A percentile compares a stretch with the other conserved stretches of the same genome.
phyloP scores from a whole-genome alignment of 2,797 vertebrate species.

The Petrocephalus schoutedeni region DNA sequence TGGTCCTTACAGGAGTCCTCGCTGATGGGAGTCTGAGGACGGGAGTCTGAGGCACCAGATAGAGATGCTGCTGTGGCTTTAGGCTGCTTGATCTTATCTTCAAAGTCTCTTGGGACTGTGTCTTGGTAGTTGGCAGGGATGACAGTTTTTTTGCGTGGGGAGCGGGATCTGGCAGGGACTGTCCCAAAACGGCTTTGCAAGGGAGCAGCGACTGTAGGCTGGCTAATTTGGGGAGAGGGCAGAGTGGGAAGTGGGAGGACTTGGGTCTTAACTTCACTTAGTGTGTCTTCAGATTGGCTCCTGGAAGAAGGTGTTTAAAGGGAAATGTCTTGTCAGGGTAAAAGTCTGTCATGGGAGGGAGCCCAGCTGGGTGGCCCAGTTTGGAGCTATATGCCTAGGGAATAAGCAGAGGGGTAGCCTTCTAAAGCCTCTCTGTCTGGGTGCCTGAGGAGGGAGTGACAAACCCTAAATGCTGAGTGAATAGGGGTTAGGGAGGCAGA shows the following conservation, averaged over 20 bases:
- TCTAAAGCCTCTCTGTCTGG: not conserved
- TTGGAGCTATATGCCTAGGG: not conserved
- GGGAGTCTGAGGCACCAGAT: slow-evolving; percentile 59
- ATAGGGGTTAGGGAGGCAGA: not conserved
- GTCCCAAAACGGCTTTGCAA: slow-evolving; percentile 36
- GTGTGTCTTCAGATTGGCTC: slow-evolving; percentile 44
- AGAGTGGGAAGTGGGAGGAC: slow-evolving; percentile 44
- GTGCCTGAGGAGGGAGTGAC: not conserved
- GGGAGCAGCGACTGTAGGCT: slow-evolving; percentile 25
- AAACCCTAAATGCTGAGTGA: not conserved
- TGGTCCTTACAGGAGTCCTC: slow-evolving; percentile 59
- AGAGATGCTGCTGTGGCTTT: slow-evolving; percentile 61
- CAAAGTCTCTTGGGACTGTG: slow-evolving; percentile 52
- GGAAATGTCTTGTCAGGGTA: slow-evolving; percentile 20
- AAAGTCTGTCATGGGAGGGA: not conserved
- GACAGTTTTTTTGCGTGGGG: slow-evolving; percentile 60
- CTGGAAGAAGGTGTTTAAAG: slow-evolving; percentile 26
- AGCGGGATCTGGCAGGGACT: slow-evolving; percentile 51
- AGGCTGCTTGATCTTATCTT: slow-evolving; percentile 63
- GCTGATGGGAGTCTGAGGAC: slow-evolving; percentile 63
- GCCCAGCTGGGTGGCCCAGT: not conserved
- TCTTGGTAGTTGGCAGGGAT: slow-evolving; percentile 52
- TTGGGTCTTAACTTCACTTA: slow-evolving; percentile 34
- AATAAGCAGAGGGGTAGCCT: not conserved
- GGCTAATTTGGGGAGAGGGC: slow-evolving; percentile 42